Evolutionary conservation across 2,888 invertebrate genomes (phyloP).

Genomic region (Tetramorium bicarinatum): DNA sequence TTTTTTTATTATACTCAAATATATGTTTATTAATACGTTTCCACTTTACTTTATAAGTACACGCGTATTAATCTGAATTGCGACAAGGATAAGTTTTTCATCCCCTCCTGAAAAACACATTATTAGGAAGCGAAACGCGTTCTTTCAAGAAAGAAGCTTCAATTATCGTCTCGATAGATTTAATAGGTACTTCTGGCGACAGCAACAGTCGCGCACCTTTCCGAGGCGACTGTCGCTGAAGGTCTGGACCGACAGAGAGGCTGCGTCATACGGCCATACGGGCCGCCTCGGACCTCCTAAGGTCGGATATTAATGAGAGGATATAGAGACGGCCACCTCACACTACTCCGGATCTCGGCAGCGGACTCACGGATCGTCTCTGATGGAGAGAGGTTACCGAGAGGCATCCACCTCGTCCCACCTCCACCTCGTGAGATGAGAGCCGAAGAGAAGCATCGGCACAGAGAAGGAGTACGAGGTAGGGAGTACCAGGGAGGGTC

Average conservation of each 20-base stretch:
- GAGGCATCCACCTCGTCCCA: conserved; percentile 60
- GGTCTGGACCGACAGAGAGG: conserved; percentile 28
- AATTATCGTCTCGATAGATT: conserved; percentile 16
- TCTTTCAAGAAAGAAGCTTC: not conserved
- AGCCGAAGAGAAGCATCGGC: conserved; percentile 57
- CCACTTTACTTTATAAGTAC: not conserved
- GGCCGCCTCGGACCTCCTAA: conserved; percentile 67
- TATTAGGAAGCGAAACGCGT: not conserved
- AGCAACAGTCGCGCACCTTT: conserved; percentile 18
- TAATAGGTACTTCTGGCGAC: not conserved
- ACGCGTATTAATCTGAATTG: conserved; percentile 3
- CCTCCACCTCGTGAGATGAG: conserved; percentile 58
- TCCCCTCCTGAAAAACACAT: not conserved
- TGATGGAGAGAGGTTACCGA: conserved; percentile 66
- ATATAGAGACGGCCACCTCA: conserved; percentile 68
- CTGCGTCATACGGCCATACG: conserved; percentile 17
- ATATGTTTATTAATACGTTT: not conserved
- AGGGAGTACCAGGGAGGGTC: conserved; percentile 70
- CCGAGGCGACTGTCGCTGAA: conserved; percentile 38
- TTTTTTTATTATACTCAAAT: conserved; percentile 7
- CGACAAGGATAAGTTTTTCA: not conserved
- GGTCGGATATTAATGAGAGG: conserved; percentile 79
- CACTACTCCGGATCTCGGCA: conserved; percentile 70
- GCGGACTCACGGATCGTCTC: conserved; percentile 68
- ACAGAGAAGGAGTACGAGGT: conserved; percentile 55